Conservation (phyloP, 2,888 invertebrate species). For the Epinotia ramella region DNA sequence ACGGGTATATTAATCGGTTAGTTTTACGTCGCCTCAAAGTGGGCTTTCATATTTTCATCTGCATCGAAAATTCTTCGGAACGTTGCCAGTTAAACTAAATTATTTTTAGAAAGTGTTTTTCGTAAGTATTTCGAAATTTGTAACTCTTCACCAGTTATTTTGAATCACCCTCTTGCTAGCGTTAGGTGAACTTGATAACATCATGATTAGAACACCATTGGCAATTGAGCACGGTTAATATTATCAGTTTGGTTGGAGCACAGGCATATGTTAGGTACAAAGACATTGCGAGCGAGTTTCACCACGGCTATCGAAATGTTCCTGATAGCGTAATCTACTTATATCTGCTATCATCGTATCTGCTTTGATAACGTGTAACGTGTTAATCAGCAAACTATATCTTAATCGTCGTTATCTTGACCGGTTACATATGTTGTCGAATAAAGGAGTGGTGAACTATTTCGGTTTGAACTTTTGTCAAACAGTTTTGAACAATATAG, state of each 20-base stretch:
- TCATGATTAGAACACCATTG: slow-evolving; percentile 5
- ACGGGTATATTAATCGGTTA: neutral
- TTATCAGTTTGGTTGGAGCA: too few relatives aligned
- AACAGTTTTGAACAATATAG: neutral
- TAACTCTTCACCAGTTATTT: slow-evolving; percentile 30
- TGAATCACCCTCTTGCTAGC: slow-evolving; percentile 24
- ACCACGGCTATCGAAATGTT: slow-evolving; percentile 45
- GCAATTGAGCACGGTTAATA: slow-evolving; percentile 13
- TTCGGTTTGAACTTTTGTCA: neutral
- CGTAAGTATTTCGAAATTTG: slow-evolving; percentile 35
- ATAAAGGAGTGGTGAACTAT: slow-evolving; percentile 34
- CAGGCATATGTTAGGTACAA: slow-evolving; percentile 14
- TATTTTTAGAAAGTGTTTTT: slow-evolving; percentile 39
- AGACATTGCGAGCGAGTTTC: slow-evolving; percentile 33
- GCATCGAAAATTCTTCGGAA: slow-evolving; percentile 57
- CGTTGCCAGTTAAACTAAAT: slow-evolving; percentile 53
- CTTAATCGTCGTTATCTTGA: slow-evolving; percentile 60
- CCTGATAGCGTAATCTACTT: slow-evolving; percentile 66
- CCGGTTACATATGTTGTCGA: slow-evolving; percentile 43
- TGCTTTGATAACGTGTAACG: slow-evolving; percentile 57
- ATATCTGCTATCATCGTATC: slow-evolving; percentile 55
- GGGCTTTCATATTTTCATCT: slow-evolving; percentile 49
- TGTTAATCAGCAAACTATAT: slow-evolving; percentile 61
- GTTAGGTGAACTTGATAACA: slow-evolving; percentile 15
- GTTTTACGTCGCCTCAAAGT: slow-evolving; percentile 40